Evolutionary conservation across 2,113 vertebrate species (phyloP), one percentile per base, ranked within the genome.

Genomic region (Neopipo cinnamomea): DNA sequence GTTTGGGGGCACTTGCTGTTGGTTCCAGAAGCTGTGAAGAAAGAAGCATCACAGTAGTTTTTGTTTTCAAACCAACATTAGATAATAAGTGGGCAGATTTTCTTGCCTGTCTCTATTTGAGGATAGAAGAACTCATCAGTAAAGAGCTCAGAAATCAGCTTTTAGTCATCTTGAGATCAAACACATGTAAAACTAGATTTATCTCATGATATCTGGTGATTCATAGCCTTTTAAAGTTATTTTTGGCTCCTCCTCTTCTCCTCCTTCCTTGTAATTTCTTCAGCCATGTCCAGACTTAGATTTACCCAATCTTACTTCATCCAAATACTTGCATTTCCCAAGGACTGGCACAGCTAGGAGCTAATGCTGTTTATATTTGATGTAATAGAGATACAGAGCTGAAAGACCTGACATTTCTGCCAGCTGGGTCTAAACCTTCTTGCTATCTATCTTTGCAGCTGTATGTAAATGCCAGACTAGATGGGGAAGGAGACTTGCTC

Each of bases 341-440:
- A 88, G 61, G 72, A 70, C 63, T 93, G 82, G 46, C 78, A 91
- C 30, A 23, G 78, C 82, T 83, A 62, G 35, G 16, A 90, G 63
- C 39, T 93, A 85, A 77, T 67, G 72, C 39, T 77, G 37, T 91
- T 93, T 94, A 46, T 44, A 33, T 91, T 87, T 94, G 90, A 96
- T 96, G 39, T 85, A 94, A 93, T 67, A 94, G 58, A 96, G 91
- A 94, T 93, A 80, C 14, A 85, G 93, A 80, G 55, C 74, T 46
- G 78, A 89, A 83, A 96, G 89, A 62, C 66, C 13, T 90, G 76
- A 73, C 52, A 39, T 83, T 92, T 80, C 80, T 95, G 91, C 88
- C 91, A 96, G 78, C 81, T 88, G 81, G 39, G 67, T 77, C 67
- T 85, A 90, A 94, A 56, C 82, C 82, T 88, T 77, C 62, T 90